Evolutionary conservation across 1,140 invertebrate species (phyloP).

Genomic region (Euborellia annulipes): DNA sequence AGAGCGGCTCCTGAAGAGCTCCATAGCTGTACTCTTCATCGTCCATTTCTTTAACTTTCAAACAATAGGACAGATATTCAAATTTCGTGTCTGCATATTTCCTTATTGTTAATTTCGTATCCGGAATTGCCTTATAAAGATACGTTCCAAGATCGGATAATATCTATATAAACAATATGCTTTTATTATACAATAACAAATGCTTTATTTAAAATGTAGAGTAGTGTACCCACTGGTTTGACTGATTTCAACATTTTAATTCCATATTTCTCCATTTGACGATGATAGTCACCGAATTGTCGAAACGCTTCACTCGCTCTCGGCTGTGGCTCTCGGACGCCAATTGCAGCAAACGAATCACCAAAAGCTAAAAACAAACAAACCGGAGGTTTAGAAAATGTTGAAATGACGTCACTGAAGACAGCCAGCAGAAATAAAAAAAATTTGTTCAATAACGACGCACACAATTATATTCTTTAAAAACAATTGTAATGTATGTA

Average conservation of each 20-base stretch:
- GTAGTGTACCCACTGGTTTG: slow-evolving; percentile 55
- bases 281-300: slow-evolving; percentile 87
- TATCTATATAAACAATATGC: slow-evolving; percentile 40
- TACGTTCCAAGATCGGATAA: slow-evolving; percentile 89
- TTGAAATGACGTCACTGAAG: too few relatives aligned
- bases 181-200: slow-evolving; percentile 6
- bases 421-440: too few relatives aligned
- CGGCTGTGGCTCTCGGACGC: slow-evolving; percentile 87
- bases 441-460: too few relatives aligned
- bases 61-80: slow-evolving; percentile 94
- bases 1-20: slow-evolving; percentile 88
- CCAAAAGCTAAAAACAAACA: slow-evolving; percentile 73
- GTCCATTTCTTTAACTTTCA: slow-evolving; percentile 97
- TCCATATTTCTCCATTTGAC: slow-evolving; percentile 82
- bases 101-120: slow-evolving; percentile 90
- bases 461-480: too few relatives aligned
- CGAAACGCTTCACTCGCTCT: slow-evolving; percentile 90
- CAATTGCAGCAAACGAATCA: slow-evolving; percentile 85
- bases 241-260: slow-evolving; percentile 78
- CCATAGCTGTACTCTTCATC: slow-evolving; percentile 94
- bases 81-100: slow-evolving; percentile 98
- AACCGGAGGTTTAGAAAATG: too few relatives aligned
- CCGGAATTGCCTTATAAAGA: slow-evolving; percentile 92
- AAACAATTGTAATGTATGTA: too few relatives aligned
- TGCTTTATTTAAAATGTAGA: not conserved